A percentile compares a stretch with the other conserved stretches of the same genome.
phyloP scores from a whole-genome alignment of 2,113 vertebrate genomes.

The Chionis minor region DNA sequence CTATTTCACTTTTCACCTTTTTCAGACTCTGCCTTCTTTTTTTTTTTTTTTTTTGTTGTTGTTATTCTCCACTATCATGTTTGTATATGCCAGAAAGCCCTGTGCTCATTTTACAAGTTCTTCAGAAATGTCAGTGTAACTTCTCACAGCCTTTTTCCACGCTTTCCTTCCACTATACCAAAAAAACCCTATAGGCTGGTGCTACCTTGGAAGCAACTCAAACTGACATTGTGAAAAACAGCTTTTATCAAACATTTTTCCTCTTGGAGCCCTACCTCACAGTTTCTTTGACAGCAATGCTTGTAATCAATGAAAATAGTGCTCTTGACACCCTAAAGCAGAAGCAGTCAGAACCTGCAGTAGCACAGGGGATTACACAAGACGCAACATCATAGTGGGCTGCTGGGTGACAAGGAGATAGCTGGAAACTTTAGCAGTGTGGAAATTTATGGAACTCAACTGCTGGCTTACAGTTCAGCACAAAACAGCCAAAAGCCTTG shows the following conservation, averaged over 20 bases:
- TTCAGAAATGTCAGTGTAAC: not conserved
- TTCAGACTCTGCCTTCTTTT: not conserved
- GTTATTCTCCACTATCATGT: not conserved
- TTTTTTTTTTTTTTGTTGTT: too few relatives aligned
- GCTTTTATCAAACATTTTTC: not conserved
- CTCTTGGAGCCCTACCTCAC: not conserved
- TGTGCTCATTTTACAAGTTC: not conserved
- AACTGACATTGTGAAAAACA: not conserved
- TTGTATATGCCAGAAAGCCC: not conserved
- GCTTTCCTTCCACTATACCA: not conserved
- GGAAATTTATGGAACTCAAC: not conserved
- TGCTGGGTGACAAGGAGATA: not conserved
- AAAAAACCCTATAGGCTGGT: not conserved
- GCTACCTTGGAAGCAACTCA: not conserved
- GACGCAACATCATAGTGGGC: accelerated
- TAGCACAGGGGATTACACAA: not conserved
- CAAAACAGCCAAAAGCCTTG: not conserved
- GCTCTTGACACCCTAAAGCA: not conserved
- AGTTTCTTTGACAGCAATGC: not conserved
- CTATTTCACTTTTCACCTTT: not conserved
- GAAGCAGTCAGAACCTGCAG: not conserved
- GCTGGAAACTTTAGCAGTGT: not conserved
- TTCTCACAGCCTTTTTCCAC: not conserved
- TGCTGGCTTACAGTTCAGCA: not conserved
- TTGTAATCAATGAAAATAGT: not conserved